Conservation (phyloP, 2,888 invertebrate species). For the Drosophila greeni region DNA sequence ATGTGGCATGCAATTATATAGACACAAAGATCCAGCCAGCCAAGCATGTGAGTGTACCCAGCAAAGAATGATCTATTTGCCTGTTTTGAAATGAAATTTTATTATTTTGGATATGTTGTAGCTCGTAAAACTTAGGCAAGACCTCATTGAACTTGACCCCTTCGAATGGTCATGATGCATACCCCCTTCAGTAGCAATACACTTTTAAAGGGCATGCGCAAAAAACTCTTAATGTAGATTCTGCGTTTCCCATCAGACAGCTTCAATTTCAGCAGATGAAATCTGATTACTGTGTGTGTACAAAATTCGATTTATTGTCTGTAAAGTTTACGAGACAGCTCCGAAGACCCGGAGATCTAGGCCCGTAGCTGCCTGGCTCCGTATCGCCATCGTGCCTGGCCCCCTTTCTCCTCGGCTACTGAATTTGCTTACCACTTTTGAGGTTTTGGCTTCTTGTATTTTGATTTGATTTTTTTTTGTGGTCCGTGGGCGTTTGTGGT, state of each 20-base stretch:
- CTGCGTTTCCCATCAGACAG: neutral
- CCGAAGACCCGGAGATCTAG: slow-evolving; percentile 6
- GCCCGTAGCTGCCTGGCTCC: neutral
- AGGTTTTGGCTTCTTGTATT: slow-evolving; percentile 14
- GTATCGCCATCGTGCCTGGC: neutral
- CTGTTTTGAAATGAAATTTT: neutral
- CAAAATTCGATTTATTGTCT: slow-evolving; percentile 25
- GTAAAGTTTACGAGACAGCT: slow-evolving; percentile 16
- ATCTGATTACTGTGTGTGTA: neutral
- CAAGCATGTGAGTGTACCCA: neutral
- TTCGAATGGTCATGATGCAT: neutral
- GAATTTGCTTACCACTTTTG: slow-evolving; percentile 4
- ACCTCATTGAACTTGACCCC: neutral
- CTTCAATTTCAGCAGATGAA: neutral
- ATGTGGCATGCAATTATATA: slow-evolving; percentile 44
- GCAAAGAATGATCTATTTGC: neutral
- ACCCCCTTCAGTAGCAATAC: neutral
- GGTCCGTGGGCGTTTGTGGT: slow-evolving; percentile 24
- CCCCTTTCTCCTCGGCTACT: slow-evolving; percentile 7
- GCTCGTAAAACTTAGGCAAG: neutral
- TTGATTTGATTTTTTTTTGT: neutral
- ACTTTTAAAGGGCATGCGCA: neutral
- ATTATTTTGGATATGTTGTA: no score
- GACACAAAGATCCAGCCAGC: neutral
- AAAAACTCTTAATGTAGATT: neutral